These are phyloP conservation scores for Sapajus apella DNA, from an alignment of 2,113 vertebrate species.

Conservation along the genomic window DNA sequence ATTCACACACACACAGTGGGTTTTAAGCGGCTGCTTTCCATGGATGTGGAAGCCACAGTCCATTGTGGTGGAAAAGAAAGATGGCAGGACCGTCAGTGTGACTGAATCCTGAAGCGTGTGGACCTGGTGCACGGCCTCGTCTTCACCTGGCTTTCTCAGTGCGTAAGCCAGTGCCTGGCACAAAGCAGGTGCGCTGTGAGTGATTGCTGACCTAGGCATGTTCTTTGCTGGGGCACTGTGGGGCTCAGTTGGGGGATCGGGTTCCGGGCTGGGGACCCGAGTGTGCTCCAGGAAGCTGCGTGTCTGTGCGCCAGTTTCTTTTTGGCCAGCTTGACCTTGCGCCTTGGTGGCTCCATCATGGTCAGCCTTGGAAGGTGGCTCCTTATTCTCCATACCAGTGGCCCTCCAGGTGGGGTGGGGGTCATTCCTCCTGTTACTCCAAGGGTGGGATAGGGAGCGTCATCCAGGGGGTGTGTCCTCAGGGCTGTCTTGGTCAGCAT, in stretches of 20 bases:
- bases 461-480: too few species aligned
- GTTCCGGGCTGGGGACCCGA: not conserved
- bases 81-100: rapidly evolving
- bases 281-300: rapidly evolving
- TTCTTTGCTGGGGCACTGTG: not conserved
- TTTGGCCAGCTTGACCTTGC: not conserved
- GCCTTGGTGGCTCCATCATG: not conserved
- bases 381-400: not conserved
- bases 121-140: rapidly evolving
- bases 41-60: rapidly evolving
- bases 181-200: not conserved
- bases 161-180: not conserved
- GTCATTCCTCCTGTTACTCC: not conserved
- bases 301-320: not conserved
- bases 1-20: rapidly evolving
- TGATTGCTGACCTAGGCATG: not conserved
- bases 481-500: not conserved
- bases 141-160: not conserved
- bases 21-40: not conserved
- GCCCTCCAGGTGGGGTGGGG: not conserved
- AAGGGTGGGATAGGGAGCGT: not conserved
- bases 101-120: not conserved
- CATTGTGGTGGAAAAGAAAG: not conserved
- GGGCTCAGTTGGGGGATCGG: too few species aligned
- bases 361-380: not conserved